Base-by-base conservation (phyloP, 2,797 vertebrate species). In the Naso thynnoides region DNA sequence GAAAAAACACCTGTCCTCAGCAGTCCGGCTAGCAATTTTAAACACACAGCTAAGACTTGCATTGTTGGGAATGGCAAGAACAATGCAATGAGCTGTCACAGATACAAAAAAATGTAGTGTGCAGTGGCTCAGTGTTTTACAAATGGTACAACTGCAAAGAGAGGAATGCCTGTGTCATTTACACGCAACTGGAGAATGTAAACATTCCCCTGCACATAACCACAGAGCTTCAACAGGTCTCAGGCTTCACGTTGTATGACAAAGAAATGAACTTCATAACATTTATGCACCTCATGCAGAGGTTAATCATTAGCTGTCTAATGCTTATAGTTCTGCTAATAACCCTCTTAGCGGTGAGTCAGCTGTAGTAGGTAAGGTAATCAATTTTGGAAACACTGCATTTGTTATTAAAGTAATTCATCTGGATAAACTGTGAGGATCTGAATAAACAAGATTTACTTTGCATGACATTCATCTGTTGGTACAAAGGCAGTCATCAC, bases 1-100 rank as follows among this genome's bases (percentile, higher is more conserved):
- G 11, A 36, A 49, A 49, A 26, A 49, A 49, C 48, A 49, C 57
- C 49, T 48, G 57, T 69, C 48, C 78, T 82, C 70, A 86, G 79
- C 81, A 89, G 57, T 76, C 65, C 31, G 76, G 41, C 59, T 50
- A 57, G 71, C 64, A 76, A 57, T 67, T 70, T 73, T 52, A 18
- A 66, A 68, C 41, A 47, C 55, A 63, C 55, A 64, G 41, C 33
- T 50, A 47, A 81, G 27, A 74, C 26, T 31, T 45, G 39, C 49
- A 67, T 74, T 83, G 80, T 83, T 66, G 26, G 26, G 11, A 61
- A 53, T 6, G 26, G 41, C 19, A 42, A 57, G 16, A 64, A 70
- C 72, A 74, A 68, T 62, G 36, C 53, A 52, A 54, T 13, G 31
- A 61, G 45, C 59, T 65, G 53, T 42, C 52, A 42, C 38, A 53